Evolutionary conservation across 2,113 vertebrate genomes (phyloP), one percentile per base, ranked within the genome.

Genomic region (Zosterops hypoxanthus): DNA sequence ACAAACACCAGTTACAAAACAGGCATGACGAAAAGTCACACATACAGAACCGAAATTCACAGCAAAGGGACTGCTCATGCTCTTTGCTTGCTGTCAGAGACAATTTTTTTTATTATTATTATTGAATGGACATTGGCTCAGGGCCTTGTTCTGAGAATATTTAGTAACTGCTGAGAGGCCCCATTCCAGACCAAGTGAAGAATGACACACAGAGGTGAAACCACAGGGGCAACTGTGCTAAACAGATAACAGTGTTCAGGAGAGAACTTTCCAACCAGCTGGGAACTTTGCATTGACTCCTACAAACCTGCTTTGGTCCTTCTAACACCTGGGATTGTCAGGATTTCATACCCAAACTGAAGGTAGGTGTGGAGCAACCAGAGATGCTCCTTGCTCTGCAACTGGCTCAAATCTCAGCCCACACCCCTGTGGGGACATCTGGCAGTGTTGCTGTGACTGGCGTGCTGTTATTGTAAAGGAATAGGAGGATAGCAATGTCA

Each of bases 31-130:
- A 68, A 33, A 34, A 19, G 29, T 21, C 36, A 53, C 36, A 19
- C 0, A 0, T 12, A 23, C 15, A 57, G 80, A 83, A 59, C 50
- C 52, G 23, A 46, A 82, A 61, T 8, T 41, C 23, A 11, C 3
- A 59, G 61, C n/a, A 47, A 72, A 56, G 42, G n/a, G 36, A 28
- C n/a, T 63, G 31, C 14, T 65, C 29, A 5, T 10, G 29, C 17
- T 31, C 46, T 64, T 50, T 31, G 28, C 39, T 76, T 36, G n/a
- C 36, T 60, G 53, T 61, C 44, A 72, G 73, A 81, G 17, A 25
- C 10, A 8, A 4, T 39, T 80, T 14, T 28, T 15, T 22, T 18
- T 9, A 14, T 6, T 11, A 11, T 5, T 68, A 25, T 21, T 49
- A 5, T 42, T 49, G 44, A 64, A 69, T 7, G 16, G 23, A 70